A percentile compares a stretch with the other conserved stretches of the same genome.
phyloP scores from a whole-genome alignment of 1,140 invertebrate species.

The Chelonus insularis region DNA sequence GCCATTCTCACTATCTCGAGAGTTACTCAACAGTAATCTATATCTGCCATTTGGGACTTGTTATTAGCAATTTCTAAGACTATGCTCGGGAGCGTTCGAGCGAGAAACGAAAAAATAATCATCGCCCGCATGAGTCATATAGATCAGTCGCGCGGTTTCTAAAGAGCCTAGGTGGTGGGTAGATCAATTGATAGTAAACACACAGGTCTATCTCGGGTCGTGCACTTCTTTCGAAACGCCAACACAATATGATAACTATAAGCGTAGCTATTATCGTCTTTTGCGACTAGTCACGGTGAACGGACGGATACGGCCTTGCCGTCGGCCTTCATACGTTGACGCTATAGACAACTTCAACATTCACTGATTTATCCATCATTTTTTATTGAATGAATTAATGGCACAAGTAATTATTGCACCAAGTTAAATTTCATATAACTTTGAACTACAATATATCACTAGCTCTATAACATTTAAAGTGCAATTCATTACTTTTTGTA shows the following conservation, averaged over 20 bases:
- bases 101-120: conserved; percentile 22
- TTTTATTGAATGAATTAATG: too few relatives aligned
- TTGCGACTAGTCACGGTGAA: conserved; percentile 35
- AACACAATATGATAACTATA: conserved; percentile 6
- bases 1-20: conserved; percentile 2
- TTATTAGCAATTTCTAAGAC: conserved; percentile 27
- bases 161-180: conserved; percentile 1
- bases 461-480: too few relatives aligned
- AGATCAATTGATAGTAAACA: conserved; percentile 7
- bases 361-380: conserved; percentile 23
- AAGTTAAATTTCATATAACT: neutral
- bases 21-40: conserved; percentile 16
- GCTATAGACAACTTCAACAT: conserved; percentile 19
- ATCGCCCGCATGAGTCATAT: conserved; percentile 22
- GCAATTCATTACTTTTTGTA: neutral
- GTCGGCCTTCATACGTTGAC: conserved; percentile 32
- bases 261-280: conserved; percentile 26
- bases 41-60: conserved; percentile 14
- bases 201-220: neutral
- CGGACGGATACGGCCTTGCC: conserved; percentile 35
- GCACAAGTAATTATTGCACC: neutral
- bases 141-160: neutral
- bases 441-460: too few relatives aligned
- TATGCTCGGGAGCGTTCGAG: conserved; percentile 14
- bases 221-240: conserved; percentile 21